Percentiles rank a stretch among this genome's conserved stretches.
Evolutionary conservation across 2,797 vertebrate genomes (phyloP).

Genomic region (Esox masquinongy): DNA sequence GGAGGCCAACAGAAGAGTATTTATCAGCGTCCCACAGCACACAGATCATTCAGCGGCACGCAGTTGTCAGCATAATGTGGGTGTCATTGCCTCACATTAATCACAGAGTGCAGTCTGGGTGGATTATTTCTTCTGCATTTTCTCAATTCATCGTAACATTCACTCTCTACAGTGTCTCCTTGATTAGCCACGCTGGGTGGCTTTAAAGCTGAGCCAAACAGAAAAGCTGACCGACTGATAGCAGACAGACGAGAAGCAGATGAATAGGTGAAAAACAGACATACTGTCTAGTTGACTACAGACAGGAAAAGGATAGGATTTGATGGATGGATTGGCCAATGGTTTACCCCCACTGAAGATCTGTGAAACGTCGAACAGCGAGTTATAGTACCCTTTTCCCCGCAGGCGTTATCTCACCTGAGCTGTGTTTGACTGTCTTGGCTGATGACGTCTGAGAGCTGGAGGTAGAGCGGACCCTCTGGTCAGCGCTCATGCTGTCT

Average conservation of each 20-base stretch:
- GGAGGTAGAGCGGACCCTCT: conserved; percentile 81
- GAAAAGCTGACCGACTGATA: conserved; percentile 19
- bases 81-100: conserved; percentile 16
- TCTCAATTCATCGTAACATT: neutral
- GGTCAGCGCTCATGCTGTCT: conserved; percentile 82
- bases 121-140: neutral
- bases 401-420: conserved; percentile 52
- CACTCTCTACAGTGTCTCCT: neutral
- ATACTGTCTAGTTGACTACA: neutral
- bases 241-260: conserved; percentile 23
- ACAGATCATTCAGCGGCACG: conserved; percentile 55
- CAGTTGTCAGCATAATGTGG: conserved; percentile 71
- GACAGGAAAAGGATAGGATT: conserved; percentile 19
- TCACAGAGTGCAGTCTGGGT: neutral
- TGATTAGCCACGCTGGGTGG: conserved; percentile 31
- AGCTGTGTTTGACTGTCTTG: conserved; percentile 88
- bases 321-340: conserved; percentile 20
- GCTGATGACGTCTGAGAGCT: conserved; percentile 84
- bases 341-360: neutral
- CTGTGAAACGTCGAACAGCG: neutral
- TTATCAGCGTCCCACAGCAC: conserved; percentile 68
- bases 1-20: conserved; percentile 56
- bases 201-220: conserved; percentile 45
- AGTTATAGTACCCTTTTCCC: neutral
- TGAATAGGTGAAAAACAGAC: conserved; percentile 20